Evolutionary conservation across 53 echinoderm and acorn worm genomes (phyloP).

Genomic region (Holothuria scabra): DNA sequence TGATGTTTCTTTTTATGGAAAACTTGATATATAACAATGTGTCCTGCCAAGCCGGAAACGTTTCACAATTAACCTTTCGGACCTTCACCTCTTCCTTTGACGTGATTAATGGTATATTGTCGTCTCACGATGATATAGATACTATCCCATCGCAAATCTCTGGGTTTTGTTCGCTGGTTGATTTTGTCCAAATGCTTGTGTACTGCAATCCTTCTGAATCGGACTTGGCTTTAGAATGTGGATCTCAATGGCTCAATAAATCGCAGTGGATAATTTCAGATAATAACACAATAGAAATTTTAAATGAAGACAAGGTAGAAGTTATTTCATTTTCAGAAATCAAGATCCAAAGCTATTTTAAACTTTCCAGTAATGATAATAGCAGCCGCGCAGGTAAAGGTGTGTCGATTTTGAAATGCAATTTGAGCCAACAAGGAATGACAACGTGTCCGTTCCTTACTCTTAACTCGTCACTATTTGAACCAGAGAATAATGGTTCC

Average conservation of each 20-base stretch:
- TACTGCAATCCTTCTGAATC: background rate
- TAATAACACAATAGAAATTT: background rate
- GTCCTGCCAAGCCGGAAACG: background rate
- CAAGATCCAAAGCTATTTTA: slow-evolving; percentile 13
- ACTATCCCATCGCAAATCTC: too few relatives aligned
- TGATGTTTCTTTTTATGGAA: background rate
- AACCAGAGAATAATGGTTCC: slow-evolving; percentile 9
- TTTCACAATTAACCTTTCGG: background rate
- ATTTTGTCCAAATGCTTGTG: too few relatives aligned
- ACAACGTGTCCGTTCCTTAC: slow-evolving; percentile 7
- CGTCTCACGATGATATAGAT: too few relatives aligned
- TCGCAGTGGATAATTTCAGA: background rate
- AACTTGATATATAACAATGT: background rate
- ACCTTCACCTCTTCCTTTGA: background rate
- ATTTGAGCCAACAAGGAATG: background rate
- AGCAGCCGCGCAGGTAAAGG: too few relatives aligned
- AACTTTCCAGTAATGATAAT: background rate
- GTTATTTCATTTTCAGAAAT: background rate
- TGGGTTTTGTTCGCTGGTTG: too few relatives aligned
- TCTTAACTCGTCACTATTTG: slow-evolving; percentile 21
- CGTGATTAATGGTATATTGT: background rate
- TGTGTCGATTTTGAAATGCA: too few relatives aligned
- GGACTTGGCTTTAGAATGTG: background rate
- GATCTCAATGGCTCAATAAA: background rate
- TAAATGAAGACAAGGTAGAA: background rate